A percentile compares a stretch with the other conserved stretches of the same genome.
Conservation (phyloP, 2,888 invertebrate species). For the Heliconius aoede region DNA sequence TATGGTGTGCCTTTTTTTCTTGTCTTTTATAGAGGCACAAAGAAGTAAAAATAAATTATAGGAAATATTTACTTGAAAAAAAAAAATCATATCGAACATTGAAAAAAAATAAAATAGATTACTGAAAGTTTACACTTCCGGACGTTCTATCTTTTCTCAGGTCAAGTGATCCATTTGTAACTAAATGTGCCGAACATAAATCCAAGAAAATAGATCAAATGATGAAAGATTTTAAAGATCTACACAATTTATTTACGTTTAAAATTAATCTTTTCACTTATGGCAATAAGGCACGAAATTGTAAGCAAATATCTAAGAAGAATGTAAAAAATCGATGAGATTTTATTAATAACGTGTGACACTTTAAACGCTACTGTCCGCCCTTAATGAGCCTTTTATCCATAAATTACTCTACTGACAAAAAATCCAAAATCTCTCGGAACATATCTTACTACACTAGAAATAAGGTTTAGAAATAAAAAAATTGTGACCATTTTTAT, state of each 20-base stretch:
- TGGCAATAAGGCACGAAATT: constrained; percentile 35
- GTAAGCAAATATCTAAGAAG: constrained; percentile 21
- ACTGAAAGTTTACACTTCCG: constrained; percentile 47
- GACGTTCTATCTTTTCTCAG: constrained; percentile 37
- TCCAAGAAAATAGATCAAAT: constrained; percentile 40
- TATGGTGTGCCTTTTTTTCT: too few species aligned
- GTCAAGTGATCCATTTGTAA: constrained; percentile 46
- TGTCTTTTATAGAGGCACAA: too few species aligned
- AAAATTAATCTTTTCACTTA: constrained; percentile 25
- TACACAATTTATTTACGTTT: neutral
- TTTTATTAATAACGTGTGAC: constrained; percentile 71
- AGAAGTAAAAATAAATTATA: neutral
- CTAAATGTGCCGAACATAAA: constrained; percentile 46
- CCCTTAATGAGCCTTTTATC: constrained; percentile 56
- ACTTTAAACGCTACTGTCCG: constrained; percentile 68
- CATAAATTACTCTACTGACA: constrained; percentile 60
- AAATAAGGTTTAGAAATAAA: constrained; percentile 40
- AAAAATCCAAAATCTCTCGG: constrained; percentile 1
- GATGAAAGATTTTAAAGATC: constrained; percentile 35
- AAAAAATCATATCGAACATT: neutral
- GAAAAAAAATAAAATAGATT: constrained; percentile 24
- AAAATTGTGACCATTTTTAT: constrained; percentile 20
- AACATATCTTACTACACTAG: constrained; percentile 19
- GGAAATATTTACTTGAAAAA: neutral
- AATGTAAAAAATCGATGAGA: constrained; percentile 48